phyloP scores from a whole-genome alignment of 2,888 invertebrate species.

The Plebejus argus region DNA sequence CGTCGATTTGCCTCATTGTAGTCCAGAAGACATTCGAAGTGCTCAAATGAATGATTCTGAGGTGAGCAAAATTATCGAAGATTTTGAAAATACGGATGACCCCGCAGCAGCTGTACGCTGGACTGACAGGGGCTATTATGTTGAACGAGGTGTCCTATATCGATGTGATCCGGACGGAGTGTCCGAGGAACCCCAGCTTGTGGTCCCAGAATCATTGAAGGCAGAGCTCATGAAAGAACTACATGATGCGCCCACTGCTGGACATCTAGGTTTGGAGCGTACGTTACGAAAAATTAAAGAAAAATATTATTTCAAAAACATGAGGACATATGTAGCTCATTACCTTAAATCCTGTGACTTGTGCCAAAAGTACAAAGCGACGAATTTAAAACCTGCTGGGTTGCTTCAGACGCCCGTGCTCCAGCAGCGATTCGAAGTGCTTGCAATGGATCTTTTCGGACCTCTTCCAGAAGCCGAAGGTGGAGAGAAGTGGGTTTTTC shows the following conservation, averaged over 20 bases:
- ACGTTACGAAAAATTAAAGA: not conserved
- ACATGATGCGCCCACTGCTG: not conserved
- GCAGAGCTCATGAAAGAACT: not conserved
- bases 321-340: not conserved
- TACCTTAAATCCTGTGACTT: not conserved
- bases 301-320: not conserved
- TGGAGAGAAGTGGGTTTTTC: slow-evolving; percentile 42
- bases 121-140: too few species aligned
- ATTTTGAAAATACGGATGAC: too few species aligned
- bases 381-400: too few species aligned
- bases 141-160: too few species aligned
- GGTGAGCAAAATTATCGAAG: too few species aligned
- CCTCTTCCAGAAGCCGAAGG: slow-evolving; percentile 24
- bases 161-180: too few species aligned
- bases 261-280: not conserved
- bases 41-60: slow-evolving; percentile 22
- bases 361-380: not conserved
- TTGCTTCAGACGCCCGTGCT: too few species aligned
- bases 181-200: not conserved
- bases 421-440: too few species aligned
- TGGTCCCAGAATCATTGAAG: not conserved
- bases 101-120: too few species aligned
- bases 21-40: slow-evolving; percentile 7
- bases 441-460: too few species aligned
- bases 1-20: slow-evolving; percentile 23